Evolutionary conservation across 2,113 vertebrate species (phyloP), one percentile per base, ranked within the genome.

Genomic region (Varanus salvator): DNA sequence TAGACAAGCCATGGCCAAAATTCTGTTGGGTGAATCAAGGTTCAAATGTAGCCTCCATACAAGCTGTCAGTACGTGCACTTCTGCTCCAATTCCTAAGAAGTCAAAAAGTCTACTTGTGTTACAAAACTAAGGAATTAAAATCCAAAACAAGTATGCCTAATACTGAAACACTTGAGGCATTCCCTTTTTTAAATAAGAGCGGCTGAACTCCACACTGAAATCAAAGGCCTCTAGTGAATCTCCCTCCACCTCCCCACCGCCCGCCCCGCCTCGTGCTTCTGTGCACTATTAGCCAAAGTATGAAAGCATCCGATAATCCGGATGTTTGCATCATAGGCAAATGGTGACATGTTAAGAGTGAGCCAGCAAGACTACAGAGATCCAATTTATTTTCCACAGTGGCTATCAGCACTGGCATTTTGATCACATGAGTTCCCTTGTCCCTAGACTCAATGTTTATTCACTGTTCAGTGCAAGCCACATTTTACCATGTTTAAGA

Each of bases 221-320:
- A 94, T 97, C 96, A 98, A 98, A 98, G 98, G 98, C 97, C 98
- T 98, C 97, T 95, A 98, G 97, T 98, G 97, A 98, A 98, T 98
- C 50, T 71, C 66, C 48, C 34, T 11, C 15, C 60, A 60, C 57
- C 44, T 44, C 52, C 64, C 82, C 31, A n/a, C n/a, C n/a, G n/a
- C n/a, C n/a, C n/a, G n/a, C 48, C 71, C 80, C 60, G 2, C 84
- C 29, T 60, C 76, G 44, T 54, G n/a, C 82, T 92, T 95, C 96
- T 92, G 95, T 97, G 95, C 95, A 96, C 95, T 97, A 96, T 97
- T 92, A 97, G 95, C 96, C 88, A 90, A 64, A 92, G 95, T 97
- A 96, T 95, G 93, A 93, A 94, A 95, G 88, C 92, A 94, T 91
- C 97, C 95, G 96, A 95, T 94, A 96, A 95, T 93, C 94, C 92